phyloP scores from a whole-genome alignment of 2,113 vertebrate genomes.

The Arizona elegans region DNA sequence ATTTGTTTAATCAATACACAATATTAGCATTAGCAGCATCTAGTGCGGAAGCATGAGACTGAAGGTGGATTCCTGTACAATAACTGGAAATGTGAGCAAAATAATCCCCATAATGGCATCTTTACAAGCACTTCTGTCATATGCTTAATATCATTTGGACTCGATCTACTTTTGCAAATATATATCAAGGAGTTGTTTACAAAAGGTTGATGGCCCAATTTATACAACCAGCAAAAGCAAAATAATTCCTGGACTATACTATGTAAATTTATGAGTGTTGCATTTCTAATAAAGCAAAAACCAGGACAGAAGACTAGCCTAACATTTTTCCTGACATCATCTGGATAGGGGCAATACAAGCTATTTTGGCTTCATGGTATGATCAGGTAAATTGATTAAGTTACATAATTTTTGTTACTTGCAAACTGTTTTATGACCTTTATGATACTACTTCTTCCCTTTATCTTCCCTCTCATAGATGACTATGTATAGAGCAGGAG shows the following conservation, averaged over 20 bases:
- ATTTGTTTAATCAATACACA: slow-evolving; percentile 40
- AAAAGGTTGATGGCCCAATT: background rate
- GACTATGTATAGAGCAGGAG: background rate
- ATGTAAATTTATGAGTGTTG: background rate
- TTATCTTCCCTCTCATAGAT: background rate
- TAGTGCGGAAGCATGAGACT: background rate
- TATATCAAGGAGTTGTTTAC: background rate
- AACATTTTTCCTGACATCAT: background rate
- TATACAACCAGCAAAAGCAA: background rate
- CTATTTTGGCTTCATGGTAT: background rate
- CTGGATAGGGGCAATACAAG: background rate
- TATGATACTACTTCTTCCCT: background rate
- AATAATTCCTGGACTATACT: too few species aligned
- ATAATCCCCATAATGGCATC: slow-evolving; percentile 6
- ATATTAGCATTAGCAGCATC: background rate
- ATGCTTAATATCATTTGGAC: background rate
- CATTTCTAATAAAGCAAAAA: background rate
- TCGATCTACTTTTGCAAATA: background rate
- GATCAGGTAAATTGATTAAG: background rate
- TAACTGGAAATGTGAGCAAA: slow-evolving; percentile 22
- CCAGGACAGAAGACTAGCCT: background rate
- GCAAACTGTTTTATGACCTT: background rate
- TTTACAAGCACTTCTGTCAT: background rate
- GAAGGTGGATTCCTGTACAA: background rate
- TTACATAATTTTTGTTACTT: background rate